phyloP scores from a whole-genome alignment of 1,140 invertebrate genomes.

The Hylaeus anthracinus region DNA sequence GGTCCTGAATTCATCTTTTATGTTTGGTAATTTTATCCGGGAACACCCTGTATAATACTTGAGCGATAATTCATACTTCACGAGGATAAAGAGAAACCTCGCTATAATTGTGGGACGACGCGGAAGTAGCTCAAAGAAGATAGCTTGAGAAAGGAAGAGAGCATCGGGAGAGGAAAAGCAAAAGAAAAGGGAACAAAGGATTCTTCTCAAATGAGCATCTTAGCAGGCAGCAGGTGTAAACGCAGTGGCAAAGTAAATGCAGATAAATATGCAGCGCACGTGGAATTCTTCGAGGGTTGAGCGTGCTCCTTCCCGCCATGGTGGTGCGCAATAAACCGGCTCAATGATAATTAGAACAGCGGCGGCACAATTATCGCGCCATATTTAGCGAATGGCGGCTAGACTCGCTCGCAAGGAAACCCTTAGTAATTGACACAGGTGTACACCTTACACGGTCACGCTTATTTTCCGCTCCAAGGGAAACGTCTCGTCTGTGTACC shows the following conservation, averaged over 20 bases:
- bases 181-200: constrained; percentile 5
- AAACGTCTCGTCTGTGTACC: constrained; percentile 24
- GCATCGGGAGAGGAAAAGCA: not conserved
- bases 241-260: constrained; percentile 51
- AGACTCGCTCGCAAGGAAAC: constrained; percentile 6
- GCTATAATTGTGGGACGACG: not conserved
- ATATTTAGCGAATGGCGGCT: constrained; percentile 49
- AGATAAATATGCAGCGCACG: constrained; percentile 56
- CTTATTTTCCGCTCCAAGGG: constrained; percentile 52
- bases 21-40: too few relatives aligned
- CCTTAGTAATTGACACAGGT: constrained; percentile 52
- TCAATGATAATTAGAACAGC: constrained; percentile 56
- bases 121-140: not conserved
- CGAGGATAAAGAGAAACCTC: too few relatives aligned
- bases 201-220: constrained; percentile 22
- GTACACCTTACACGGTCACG: constrained; percentile 38
- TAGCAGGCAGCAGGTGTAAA: constrained; percentile 52
- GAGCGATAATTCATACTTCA: too few relatives aligned
- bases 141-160: not conserved
- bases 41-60: too few relatives aligned
- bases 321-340: constrained; percentile 35
- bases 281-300: constrained; percentile 17
- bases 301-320: not conserved
- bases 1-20: too few relatives aligned
- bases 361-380: constrained; percentile 48